Conservation (phyloP, 2,888 invertebrate genomes). For the Epinotia bilunana region DNA sequence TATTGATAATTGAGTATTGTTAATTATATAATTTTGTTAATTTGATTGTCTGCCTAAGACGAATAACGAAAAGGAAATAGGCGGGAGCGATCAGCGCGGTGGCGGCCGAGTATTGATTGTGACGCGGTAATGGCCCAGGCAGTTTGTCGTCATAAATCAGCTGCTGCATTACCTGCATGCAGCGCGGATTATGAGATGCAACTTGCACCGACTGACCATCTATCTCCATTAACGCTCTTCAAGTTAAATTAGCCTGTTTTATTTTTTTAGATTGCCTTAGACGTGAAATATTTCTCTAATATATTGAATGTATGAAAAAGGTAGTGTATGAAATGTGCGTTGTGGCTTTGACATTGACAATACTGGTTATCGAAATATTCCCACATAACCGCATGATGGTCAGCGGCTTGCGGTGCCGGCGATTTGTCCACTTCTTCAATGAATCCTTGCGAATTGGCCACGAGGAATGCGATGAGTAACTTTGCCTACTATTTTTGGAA, state of each 20-base stretch:
- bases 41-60: background rate
- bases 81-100: constrained; percentile 65
- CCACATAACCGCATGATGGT: constrained; percentile 33
- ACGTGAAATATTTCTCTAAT: background rate
- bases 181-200: constrained; percentile 50
- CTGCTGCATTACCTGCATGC: constrained; percentile 50
- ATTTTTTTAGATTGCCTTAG: constrained; percentile 6
- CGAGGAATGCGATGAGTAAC: constrained; percentile 39
- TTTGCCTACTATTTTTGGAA: background rate
- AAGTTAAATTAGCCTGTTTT: constrained; percentile 10
- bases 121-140: constrained; percentile 71
- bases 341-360: constrained; percentile 41
- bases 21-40: background rate
- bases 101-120: constrained; percentile 73
- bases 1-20: no score
- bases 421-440: constrained; percentile 52
- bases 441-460: constrained; percentile 45
- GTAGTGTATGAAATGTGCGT: constrained; percentile 41
- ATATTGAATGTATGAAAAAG: background rate
- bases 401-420: constrained; percentile 54
- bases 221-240: constrained; percentile 38
- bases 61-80: constrained; percentile 54
- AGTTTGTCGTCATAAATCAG: constrained; percentile 72
- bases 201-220: constrained; percentile 42
- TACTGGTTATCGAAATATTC: constrained; percentile 46